A percentile compares a stretch with the other conserved stretches of the same genome.
Conservation (phyloP, 2,113 vertebrate species). For the Camelus dromedarius region DNA sequence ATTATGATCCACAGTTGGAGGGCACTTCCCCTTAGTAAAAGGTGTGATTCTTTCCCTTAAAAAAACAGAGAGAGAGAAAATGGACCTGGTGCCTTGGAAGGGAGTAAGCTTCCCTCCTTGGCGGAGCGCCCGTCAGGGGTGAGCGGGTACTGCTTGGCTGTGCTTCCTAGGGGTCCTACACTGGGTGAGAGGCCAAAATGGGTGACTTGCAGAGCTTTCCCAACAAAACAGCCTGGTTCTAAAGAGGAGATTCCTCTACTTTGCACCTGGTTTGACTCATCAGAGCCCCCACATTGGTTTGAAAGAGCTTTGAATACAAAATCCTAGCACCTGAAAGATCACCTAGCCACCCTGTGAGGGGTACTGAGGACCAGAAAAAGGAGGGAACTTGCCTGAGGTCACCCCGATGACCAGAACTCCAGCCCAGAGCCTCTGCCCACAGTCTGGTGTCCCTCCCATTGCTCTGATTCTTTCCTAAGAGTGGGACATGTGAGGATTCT, state of each 20-base stretch:
- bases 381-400: neutral
- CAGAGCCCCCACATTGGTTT: neutral
- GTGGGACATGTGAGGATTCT: neutral
- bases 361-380: neutral
- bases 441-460: neutral
- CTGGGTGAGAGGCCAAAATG: neutral
- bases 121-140: neutral
- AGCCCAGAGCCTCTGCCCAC: neutral
- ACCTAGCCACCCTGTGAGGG: neutral
- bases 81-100: neutral
- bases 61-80: constrained; percentile 44
- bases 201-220: neutral
- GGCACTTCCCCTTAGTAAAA: constrained; percentile 63
- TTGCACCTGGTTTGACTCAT: neutral
- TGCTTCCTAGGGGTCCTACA: neutral
- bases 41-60: constrained; percentile 83
- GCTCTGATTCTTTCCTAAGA: neutral
- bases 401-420: neutral
- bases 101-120: neutral
- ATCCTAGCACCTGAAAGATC: neutral
- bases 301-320: constrained; percentile 20
- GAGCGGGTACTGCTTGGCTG: neutral
- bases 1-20: constrained; percentile 40
- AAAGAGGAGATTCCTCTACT: neutral
- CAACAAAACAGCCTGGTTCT: neutral